phyloP scores from a whole-genome alignment of 2,113 vertebrate genomes.

The Sporophila hypoxantha region DNA sequence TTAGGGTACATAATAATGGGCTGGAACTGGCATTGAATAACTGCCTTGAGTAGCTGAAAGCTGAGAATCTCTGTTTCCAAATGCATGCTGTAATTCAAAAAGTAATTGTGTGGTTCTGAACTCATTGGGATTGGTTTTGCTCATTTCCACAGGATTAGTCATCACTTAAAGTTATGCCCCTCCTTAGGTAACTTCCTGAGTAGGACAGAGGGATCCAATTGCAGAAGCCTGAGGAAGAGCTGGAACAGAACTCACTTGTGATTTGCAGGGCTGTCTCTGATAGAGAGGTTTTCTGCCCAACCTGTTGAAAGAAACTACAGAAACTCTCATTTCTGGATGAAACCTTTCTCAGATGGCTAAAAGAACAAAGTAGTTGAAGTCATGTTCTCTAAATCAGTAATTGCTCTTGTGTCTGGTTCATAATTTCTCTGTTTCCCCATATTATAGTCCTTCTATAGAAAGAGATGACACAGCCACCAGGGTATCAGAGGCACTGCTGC shows the following conservation, averaged over 20 bases:
- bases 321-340: neutral
- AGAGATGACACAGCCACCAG: neutral
- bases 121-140: neutral
- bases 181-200: neutral
- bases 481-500: neutral
- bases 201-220: neutral
- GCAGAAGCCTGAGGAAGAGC: neutral
- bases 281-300: rapidly evolving
- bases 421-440: neutral
- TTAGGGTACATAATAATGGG: neutral
- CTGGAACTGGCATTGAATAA: neutral
- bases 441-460: neutral
- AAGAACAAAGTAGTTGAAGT: neutral
- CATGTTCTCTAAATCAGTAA: neutral
- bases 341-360: neutral
- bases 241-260: neutral
- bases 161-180: neutral
- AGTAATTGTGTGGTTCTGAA: neutral
- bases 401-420: neutral
- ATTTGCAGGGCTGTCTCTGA: neutral
- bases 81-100: neutral
- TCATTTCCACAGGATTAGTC: neutral
- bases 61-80: neutral
- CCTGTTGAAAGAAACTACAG: neutral
- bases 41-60: neutral